Evolutionary conservation across 2,113 vertebrate genomes (phyloP).

Genomic region (Puntigrus tetrazona): DNA sequence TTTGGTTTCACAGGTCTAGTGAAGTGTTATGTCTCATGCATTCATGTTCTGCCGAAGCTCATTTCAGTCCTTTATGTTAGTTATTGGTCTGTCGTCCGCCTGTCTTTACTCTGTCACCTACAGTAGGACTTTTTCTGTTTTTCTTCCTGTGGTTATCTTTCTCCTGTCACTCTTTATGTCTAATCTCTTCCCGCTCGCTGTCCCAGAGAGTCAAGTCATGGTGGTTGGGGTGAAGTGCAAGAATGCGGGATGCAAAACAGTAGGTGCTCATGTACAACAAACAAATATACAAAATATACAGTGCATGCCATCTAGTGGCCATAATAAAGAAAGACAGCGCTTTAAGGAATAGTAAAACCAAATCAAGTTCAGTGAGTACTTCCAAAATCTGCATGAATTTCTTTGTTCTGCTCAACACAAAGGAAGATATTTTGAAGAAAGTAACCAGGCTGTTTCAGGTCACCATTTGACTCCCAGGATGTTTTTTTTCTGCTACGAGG

Average conservation of each 20-base stretch:
- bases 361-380: no score
- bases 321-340: not conserved
- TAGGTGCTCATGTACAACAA: constrained; percentile 69
- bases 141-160: not conserved
- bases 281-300: not conserved
- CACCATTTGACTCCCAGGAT: no score
- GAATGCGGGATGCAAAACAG: constrained; percentile 88
- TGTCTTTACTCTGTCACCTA: not conserved
- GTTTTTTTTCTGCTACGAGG: no score
- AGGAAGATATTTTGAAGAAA: no score
- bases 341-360: no score
- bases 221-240: constrained; percentile 83
- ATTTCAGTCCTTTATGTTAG: not conserved
- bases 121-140: not conserved
- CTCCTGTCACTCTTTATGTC: not conserved
- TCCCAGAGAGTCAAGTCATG: constrained; percentile 64
- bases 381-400: no score
- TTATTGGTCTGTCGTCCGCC: not conserved
- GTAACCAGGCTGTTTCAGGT: no score
- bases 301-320: constrained; percentile 28
- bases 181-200: not conserved
- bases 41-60: not conserved
- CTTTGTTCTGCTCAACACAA: no score
- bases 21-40: constrained; percentile 1
- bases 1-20: no score